These are phyloP conservation scores for Mizuhopecten yessoensis DNA, from an alignment of 1,140 invertebrate genomes.

Conservation along the genomic window DNA sequence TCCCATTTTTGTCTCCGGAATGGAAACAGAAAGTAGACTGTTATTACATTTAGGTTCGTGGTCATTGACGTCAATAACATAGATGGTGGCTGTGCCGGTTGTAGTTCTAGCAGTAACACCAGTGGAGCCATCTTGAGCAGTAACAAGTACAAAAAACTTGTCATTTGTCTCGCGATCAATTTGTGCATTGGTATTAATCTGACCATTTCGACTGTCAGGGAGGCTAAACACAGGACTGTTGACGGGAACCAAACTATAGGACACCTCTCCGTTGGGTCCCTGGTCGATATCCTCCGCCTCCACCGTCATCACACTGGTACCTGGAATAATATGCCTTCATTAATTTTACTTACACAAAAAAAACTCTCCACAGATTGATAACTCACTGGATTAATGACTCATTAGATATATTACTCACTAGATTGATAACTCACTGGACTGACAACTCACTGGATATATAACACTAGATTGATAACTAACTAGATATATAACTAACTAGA, in stretches of 20 bases:
- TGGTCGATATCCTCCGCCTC: constrained; percentile 90
- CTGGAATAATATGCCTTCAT: constrained; percentile 75
- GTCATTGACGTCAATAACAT: constrained; percentile 64
- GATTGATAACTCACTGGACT: no score
- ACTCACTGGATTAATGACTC: no score
- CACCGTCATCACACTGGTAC: constrained; percentile 95
- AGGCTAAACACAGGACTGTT: constrained; percentile 47
- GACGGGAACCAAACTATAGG: constrained; percentile 54
- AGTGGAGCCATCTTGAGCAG: constrained; percentile 48
- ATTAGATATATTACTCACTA: no score
- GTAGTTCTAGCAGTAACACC: background rate
- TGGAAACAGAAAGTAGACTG: constrained; percentile 43
- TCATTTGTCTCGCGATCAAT: constrained; percentile 51
- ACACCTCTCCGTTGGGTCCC: constrained; percentile 65
- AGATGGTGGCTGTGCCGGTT: constrained; percentile 54
- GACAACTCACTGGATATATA: no score
- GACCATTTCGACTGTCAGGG: constrained; percentile 40
- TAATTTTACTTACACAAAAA: no score
- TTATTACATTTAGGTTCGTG: constrained; percentile 55
- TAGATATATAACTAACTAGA: no score
- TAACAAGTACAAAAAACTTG: background rate
- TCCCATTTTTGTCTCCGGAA: constrained; percentile 56
- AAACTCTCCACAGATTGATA: no score
- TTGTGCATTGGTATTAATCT: constrained; percentile 61
- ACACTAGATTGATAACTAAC: no score